phyloP scores from a whole-genome alignment of 2,888 invertebrate genomes.

The Tenthredo notha region DNA sequence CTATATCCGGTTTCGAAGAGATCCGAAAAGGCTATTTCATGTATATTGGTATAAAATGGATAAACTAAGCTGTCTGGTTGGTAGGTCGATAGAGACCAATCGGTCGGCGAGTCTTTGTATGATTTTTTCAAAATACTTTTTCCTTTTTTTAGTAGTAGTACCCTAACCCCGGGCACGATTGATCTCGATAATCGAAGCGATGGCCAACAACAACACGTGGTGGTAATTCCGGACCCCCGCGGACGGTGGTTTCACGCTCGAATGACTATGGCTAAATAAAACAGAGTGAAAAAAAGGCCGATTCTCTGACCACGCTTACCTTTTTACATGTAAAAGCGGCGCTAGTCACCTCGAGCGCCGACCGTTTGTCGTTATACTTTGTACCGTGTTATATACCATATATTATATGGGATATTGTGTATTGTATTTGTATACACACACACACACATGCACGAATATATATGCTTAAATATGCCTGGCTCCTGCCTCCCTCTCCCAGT shows the following conservation, averaged over 20 bases:
- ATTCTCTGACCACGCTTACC: conserved; percentile 28
- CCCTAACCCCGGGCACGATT: conserved; percentile 34
- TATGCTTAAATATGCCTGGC: background rate
- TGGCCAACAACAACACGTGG: conserved; percentile 42
- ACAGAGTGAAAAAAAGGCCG: background rate
- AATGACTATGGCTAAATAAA: conserved; percentile 58
- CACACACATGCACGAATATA: background rate
- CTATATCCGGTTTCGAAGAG: background rate
- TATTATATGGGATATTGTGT: background rate
- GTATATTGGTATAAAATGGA: background rate
- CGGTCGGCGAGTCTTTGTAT: conserved; percentile 30
- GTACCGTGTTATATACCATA: background rate
- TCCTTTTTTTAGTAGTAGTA: background rate
- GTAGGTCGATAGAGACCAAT: background rate
- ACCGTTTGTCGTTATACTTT: conserved; percentile 6
- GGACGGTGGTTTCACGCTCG: conserved; percentile 74
- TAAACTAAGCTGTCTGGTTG: background rate
- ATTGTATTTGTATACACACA: background rate
- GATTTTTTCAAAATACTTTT: conserved; percentile 19
- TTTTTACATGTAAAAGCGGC: conserved; percentile 21
- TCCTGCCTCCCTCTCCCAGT: background rate
- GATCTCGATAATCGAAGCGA: conserved; percentile 44
- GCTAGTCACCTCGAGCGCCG: conserved; percentile 47
- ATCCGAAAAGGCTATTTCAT: background rate
- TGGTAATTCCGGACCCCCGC: conserved; percentile 68